Conservation (phyloP, 1,140 invertebrate genomes). For the Myzus persicae region DNA sequence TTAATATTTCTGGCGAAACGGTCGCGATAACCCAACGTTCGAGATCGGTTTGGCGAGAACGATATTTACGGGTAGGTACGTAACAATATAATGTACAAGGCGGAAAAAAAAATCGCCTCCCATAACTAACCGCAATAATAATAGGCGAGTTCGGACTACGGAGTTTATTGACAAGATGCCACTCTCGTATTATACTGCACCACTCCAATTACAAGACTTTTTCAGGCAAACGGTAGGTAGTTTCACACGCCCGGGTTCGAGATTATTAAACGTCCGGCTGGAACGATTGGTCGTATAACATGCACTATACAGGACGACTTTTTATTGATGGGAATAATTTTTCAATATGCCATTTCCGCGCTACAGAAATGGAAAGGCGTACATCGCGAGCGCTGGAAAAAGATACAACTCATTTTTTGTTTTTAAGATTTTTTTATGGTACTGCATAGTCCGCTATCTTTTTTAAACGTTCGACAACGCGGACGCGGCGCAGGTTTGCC, state of each 20-base stretch:
- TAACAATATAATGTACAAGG: not conserved
- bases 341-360: not conserved
- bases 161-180: not conserved
- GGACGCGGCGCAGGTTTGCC: not conserved
- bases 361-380: not conserved
- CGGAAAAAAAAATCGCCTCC: not conserved
- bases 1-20: too few relatives aligned
- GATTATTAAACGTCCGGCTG: not conserved
- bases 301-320: not conserved
- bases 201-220: not conserved
- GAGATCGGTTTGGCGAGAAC: not conserved
- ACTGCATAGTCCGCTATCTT: not conserved
- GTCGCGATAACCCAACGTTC: not conserved
- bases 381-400: not conserved
- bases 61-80: not conserved
- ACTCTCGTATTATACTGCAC: not conserved
- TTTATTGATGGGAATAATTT: constrained; percentile 1
- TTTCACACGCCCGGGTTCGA: not conserved
- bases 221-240: not conserved
- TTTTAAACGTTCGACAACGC: not conserved
- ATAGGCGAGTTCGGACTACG: not conserved
- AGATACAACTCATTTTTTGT: not conserved
- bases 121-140: not conserved
- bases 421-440: not conserved
- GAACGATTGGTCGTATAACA: not conserved